Conservation (phyloP, 2,113 vertebrate genomes). For the Illadopsis cleaveri region DNA sequence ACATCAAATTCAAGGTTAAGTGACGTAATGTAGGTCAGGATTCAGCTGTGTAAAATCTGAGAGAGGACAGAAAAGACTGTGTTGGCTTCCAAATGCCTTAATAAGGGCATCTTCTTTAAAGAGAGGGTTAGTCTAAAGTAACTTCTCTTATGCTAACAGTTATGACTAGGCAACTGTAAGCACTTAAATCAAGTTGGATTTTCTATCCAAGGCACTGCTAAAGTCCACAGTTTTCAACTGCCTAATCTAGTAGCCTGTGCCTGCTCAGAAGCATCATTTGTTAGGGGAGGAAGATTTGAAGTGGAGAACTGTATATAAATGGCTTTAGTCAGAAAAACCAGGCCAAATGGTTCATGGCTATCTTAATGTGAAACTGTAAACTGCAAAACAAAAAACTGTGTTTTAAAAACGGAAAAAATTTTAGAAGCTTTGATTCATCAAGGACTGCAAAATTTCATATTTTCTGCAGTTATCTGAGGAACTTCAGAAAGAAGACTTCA, state of each 20-base stretch:
- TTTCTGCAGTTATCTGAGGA: background rate
- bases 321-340: background rate
- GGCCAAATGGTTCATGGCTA: background rate
- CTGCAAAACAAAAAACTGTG: background rate
- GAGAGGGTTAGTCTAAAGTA: constrained; percentile 2
- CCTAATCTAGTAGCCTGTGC: constrained; percentile 4
- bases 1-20: constrained; percentile 27
- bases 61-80: background rate
- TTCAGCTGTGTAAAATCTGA: constrained; percentile 26
- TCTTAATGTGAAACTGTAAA: constrained; percentile 27
- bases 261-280: background rate
- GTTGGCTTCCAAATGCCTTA: constrained; percentile 63
- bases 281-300: constrained; percentile 19
- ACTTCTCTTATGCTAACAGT: constrained; percentile 37
- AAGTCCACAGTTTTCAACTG: background rate
- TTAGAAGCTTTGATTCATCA: background rate
- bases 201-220: constrained; percentile 3
- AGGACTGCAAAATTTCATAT: background rate
- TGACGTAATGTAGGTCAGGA: constrained; percentile 24
- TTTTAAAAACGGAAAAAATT: background rate
- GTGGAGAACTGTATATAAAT: background rate
- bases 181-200: constrained; percentile 53
- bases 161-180: constrained; percentile 52
- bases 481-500: background rate
- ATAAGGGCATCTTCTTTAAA: constrained; percentile 59